phyloP scores from a whole-genome alignment of 2,888 invertebrate species.

The Caenorhabditis macrosperma region DNA sequence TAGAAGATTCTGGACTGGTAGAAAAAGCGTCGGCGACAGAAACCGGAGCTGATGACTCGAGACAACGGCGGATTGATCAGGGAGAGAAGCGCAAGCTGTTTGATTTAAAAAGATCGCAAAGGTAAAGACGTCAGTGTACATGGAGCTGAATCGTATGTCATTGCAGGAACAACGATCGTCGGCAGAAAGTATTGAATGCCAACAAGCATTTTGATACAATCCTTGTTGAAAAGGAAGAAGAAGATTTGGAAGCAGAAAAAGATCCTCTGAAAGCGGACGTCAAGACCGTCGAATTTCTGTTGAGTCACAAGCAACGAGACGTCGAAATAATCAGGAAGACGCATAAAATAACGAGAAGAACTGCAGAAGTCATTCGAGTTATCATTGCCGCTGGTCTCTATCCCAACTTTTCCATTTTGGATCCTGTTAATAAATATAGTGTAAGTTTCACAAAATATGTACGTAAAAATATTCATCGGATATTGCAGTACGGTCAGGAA shows the following conservation, averaged over 20 bases:
- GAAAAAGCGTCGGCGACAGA: slow-evolving; percentile 67
- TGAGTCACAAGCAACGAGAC: slow-evolving; percentile 68
- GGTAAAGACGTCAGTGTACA: neutral
- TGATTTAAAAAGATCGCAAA: slow-evolving; percentile 85
- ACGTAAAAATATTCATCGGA: neutral
- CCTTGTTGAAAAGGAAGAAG: slow-evolving; percentile 70
- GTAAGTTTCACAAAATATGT: slow-evolving; percentile 79
- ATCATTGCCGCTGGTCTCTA: slow-evolving; percentile 94
- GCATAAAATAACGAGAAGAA: slow-evolving; percentile 63
- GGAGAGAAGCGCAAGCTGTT: slow-evolving; percentile 92
- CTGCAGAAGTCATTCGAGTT: slow-evolving; percentile 68
- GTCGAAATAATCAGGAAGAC: slow-evolving; percentile 63
- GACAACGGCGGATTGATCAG: slow-evolving; percentile 84
- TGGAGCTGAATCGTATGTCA: neutral
- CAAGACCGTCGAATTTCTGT: slow-evolving; percentile 69
- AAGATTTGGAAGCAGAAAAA: slow-evolving; percentile 62
- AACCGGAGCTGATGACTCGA: slow-evolving; percentile 69
- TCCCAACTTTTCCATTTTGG: slow-evolving; percentile 94
- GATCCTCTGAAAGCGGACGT: slow-evolving; percentile 70
- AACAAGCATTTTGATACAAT: slow-evolving; percentile 76
- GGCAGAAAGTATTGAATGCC: slow-evolving; percentile 85
- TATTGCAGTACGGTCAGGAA: slow-evolving; percentile 74
- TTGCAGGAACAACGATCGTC: slow-evolving; percentile 66
- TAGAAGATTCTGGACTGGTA: slow-evolving; percentile 77
- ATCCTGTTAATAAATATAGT: slow-evolving; percentile 93